These are phyloP conservation scores for Neelides folsomi DNA, from an alignment of 2,888 invertebrate species.

Conservation along the genomic window DNA sequence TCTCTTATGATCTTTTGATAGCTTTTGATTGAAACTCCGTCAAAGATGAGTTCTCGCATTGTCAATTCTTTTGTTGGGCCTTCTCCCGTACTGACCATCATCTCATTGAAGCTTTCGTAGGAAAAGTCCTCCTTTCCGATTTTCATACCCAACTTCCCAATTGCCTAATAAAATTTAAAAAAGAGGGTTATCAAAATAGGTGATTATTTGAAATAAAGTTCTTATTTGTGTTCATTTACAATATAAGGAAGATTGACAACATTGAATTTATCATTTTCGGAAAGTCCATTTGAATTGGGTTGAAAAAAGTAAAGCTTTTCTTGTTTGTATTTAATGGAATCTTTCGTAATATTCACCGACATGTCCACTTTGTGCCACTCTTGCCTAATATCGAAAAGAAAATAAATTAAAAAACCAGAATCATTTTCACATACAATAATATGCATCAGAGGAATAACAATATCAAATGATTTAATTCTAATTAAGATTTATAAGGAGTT, in stretches of 20 bases:
- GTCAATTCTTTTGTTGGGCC: background rate
- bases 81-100: no score
- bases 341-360: slow-evolving; percentile 35
- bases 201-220: no score
- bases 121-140: no score
- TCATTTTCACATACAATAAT: no score
- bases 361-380: slow-evolving; percentile 36
- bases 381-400: no score
- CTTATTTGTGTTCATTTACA: background rate
- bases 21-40: slow-evolving; percentile 18
- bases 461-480: no score
- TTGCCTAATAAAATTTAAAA: no score
- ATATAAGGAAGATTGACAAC: slow-evolving; percentile 36
- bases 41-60: slow-evolving; percentile 25
- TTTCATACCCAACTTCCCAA: no score
- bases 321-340: slow-evolving; percentile 37
- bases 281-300: slow-evolving; percentile 36
- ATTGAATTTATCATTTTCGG: slow-evolving; percentile 35
- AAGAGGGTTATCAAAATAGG: no score
- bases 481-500: background rate
- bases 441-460: no score
- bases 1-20: slow-evolving; percentile 24
- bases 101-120: no score
- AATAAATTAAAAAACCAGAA: no score
- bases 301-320: slow-evolving; percentile 36